phyloP scores from a whole-genome alignment of 2,797 vertebrate genomes.

The Helostoma temminkii region DNA sequence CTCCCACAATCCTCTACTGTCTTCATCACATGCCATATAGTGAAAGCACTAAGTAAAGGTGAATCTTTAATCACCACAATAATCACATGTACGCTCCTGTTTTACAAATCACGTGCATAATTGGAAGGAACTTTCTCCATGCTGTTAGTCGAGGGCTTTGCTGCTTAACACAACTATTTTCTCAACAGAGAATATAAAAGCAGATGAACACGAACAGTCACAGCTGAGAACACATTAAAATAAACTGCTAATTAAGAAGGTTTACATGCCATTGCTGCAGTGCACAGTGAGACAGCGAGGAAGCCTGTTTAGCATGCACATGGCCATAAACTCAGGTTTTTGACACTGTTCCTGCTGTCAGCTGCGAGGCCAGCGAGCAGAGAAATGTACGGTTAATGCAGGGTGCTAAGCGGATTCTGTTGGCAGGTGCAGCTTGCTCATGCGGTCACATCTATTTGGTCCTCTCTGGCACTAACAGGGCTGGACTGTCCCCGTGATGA shows the following conservation, averaged over 20 bases:
- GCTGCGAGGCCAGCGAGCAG: conserved; percentile 19
- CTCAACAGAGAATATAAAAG: conserved; percentile 14
- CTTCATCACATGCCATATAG: neutral
- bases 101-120: conserved; percentile 19
- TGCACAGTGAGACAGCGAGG: conserved; percentile 6
- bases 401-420: conserved; percentile 64
- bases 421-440: conserved; percentile 52
- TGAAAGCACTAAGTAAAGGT: neutral
- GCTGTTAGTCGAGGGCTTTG: conserved; percentile 3
- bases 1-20: neutral
- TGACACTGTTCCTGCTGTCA: conserved; percentile 60
- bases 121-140: neutral
- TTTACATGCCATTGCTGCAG: conserved; percentile 9
- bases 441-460: conserved; percentile 34
- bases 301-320: conserved; percentile 4
- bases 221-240: conserved; percentile 38
- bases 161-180: neutral
- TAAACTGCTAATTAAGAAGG: conserved; percentile 62
- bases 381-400: conserved; percentile 56
- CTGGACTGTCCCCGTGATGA: conserved; percentile 43
- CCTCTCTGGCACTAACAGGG: conserved; percentile 43
- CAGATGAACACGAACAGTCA: conserved; percentile 9
- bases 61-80: neutral
- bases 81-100: neutral
- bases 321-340: conserved; percentile 30